Evolutionary conservation across 2,888 invertebrate genomes (phyloP).

Genomic region (Hydroisotoma schaefferi): DNA sequence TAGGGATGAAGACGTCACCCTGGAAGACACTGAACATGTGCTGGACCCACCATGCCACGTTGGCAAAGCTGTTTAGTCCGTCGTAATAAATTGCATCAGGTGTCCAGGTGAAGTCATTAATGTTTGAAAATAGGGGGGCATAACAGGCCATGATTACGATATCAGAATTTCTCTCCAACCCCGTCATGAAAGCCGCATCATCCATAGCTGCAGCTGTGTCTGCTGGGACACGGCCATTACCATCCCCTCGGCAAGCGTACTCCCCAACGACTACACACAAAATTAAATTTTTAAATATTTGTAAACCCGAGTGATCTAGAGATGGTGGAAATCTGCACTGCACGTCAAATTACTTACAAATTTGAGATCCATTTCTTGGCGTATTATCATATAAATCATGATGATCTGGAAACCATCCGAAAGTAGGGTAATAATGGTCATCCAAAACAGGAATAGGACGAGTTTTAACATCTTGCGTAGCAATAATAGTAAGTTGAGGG

Average conservation of each 20-base stretch:
- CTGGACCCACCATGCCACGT: slow-evolving; percentile 24
- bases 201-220: slow-evolving; percentile 24
- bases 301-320: no score
- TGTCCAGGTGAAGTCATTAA: slow-evolving; percentile 19
- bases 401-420: slow-evolving; percentile 24
- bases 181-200: slow-evolving; percentile 27
- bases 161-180: slow-evolving; percentile 20
- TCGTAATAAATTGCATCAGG: slow-evolving; percentile 24
- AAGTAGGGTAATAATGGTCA: slow-evolving; percentile 19
- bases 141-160: slow-evolving; percentile 27
- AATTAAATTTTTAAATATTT: slow-evolving; percentile 3
- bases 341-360: slow-evolving; percentile 18
- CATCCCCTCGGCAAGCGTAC: slow-evolving; percentile 19
- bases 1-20: slow-evolving; percentile 19
- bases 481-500: slow-evolving; percentile 16
- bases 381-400: slow-evolving; percentile 15
- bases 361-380: slow-evolving; percentile 22
- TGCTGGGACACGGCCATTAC: slow-evolving; percentile 7
- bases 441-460: slow-evolving; percentile 22
- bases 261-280: slow-evolving; percentile 21
- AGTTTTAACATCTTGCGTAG: slow-evolving; percentile 13
- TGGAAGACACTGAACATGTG: slow-evolving; percentile 14
- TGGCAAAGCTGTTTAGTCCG: slow-evolving; percentile 20
- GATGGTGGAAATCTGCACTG: no score
- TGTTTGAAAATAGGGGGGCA: slow-evolving; percentile 18